These are phyloP conservation scores for Philhelius pedissequus DNA, from an alignment of 2,888 invertebrate genomes.

Conservation along the genomic window DNA sequence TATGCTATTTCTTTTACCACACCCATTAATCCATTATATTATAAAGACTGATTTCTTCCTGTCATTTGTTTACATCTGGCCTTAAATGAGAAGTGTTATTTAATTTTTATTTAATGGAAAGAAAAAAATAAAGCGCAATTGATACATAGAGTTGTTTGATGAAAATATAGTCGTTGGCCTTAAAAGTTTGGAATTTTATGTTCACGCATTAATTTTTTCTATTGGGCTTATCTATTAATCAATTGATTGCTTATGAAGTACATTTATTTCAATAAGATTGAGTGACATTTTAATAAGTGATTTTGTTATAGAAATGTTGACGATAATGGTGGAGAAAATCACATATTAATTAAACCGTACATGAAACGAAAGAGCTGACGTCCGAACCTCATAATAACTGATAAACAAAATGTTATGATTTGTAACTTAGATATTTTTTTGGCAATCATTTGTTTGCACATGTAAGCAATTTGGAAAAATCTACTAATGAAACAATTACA, in stretches of 20 bases:
- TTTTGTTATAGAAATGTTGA: too few relatives aligned
- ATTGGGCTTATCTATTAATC: not conserved
- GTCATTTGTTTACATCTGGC: not conserved
- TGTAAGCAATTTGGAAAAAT: too few relatives aligned
- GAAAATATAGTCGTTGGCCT: not conserved
- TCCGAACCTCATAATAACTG: too few relatives aligned
- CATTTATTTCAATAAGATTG: too few relatives aligned
- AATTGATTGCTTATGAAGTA: not conserved
- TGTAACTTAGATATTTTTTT: too few relatives aligned
- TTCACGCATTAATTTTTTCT: not conserved
- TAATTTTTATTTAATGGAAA: not conserved
- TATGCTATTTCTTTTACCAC: not conserved
- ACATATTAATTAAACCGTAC: too few relatives aligned
- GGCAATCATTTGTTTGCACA: too few relatives aligned
- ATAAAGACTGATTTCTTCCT: slow-evolving; percentile 8
- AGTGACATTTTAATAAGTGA: too few relatives aligned
- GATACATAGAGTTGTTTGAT: not conserved
- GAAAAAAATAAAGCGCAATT: not conserved
- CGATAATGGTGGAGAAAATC: too few relatives aligned
- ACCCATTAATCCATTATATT: not conserved
- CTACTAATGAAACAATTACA: too few relatives aligned
- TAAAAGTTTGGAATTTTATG: not conserved
- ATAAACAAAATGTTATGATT: too few relatives aligned
- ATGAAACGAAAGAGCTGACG: too few relatives aligned
- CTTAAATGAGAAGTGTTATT: not conserved